phyloP scores from a whole-genome alignment of 2,797 vertebrate genomes.

The Sphenopsis melanotis region DNA sequence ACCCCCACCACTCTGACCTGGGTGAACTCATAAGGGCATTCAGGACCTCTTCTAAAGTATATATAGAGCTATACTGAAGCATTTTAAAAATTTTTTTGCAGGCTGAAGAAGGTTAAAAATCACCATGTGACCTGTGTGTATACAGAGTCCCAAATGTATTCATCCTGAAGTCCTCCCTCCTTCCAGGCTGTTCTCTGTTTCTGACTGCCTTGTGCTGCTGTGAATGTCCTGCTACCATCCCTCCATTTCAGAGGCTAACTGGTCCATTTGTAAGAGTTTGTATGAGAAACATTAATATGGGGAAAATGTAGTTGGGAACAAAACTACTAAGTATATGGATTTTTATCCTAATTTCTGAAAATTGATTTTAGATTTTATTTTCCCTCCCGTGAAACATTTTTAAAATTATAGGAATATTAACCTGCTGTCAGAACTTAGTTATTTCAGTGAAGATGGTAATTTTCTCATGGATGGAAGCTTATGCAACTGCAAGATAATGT shows the following conservation, averaged over 20 bases:
- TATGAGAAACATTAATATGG: neutral
- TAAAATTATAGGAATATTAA: neutral
- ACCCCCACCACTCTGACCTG: neutral
- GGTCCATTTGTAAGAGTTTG: neutral
- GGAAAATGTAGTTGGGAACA: neutral
- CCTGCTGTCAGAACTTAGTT: neutral
- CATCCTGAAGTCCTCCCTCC: neutral
- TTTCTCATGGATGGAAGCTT: neutral
- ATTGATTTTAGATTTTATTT: neutral
- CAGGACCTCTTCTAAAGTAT: neutral
- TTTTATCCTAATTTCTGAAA: neutral
- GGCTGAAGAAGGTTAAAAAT: neutral
- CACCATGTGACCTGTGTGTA: neutral
- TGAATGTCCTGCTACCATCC: neutral
- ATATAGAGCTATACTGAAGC: neutral
- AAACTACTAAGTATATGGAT: neutral
- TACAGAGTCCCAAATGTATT: neutral
- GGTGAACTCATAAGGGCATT: neutral
- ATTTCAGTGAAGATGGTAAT: neutral
- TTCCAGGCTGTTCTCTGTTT: neutral
- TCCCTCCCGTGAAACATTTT: neutral
- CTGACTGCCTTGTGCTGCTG: neutral
- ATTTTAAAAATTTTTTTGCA: neutral
- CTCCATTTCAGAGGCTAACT: neutral
- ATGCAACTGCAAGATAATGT: neutral